phyloP scores from a whole-genome alignment of 2,113 vertebrate species.

The Odocoileus virginianus region DNA sequence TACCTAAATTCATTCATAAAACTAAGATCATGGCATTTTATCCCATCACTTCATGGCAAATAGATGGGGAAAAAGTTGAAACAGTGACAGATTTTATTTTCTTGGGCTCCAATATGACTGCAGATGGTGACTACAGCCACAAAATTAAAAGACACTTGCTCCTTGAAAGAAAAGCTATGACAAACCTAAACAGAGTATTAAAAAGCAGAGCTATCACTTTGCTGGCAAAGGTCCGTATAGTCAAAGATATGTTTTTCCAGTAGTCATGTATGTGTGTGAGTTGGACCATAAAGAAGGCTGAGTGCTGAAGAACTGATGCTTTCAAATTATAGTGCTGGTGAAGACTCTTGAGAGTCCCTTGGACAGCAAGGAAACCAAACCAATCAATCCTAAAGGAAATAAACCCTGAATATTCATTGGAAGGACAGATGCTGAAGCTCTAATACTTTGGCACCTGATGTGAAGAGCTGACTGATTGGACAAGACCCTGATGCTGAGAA shows the following conservation, averaged over 20 bases:
- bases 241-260: neutral
- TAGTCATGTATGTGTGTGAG: neutral
- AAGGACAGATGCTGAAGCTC: neutral
- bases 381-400: neutral
- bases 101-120: neutral
- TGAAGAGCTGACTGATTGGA: neutral
- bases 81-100: neutral
- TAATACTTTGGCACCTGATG: neutral
- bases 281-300: neutral
- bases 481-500: neutral
- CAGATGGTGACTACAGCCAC: neutral
- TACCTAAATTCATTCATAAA: neutral
- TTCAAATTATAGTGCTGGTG: neutral
- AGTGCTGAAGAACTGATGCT: neutral
- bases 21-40: neutral
- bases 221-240: neutral
- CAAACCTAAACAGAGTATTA: neutral
- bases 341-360: neutral
- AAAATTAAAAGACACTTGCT: neutral
- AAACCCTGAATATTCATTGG: neutral
- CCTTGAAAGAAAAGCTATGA: neutral
- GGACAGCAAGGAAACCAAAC: neutral
- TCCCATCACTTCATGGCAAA: neutral
- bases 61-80: neutral
- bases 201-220: neutral